Percentiles rank a stretch among this genome's conserved stretches.
These are phyloP conservation scores for Chaenogobius annularis DNA, from an alignment of 2,113 vertebrate genomes.

Conservation along the genomic window DNA sequence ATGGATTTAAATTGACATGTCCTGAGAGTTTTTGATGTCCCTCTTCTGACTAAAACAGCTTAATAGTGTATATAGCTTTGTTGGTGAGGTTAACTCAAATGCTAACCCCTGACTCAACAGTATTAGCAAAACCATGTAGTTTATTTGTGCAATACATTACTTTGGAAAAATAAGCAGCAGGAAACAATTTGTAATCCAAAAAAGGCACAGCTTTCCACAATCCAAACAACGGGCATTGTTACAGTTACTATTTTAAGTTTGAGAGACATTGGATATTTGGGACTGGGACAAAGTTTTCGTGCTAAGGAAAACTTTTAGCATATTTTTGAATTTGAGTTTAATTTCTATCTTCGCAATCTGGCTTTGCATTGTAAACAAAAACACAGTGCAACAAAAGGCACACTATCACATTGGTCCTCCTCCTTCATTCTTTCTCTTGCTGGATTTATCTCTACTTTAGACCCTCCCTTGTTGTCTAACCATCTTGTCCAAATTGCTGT, in stretches of 20 bases:
- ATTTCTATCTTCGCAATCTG: slow-evolving; percentile 4
- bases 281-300: too few relatives aligned
- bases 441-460: slow-evolving; percentile 16
- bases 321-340: too few relatives aligned
- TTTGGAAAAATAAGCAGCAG: too few relatives aligned
- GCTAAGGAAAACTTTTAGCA: too few relatives aligned
- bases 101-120: not conserved
- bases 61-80: not conserved
- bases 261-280: too few relatives aligned
- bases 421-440: slow-evolving; percentile 11
- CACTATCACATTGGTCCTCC: slow-evolving; percentile 31
- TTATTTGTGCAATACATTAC: too few relatives aligned
- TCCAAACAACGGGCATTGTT: too few relatives aligned
- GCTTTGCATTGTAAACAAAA: slow-evolving; percentile 18
- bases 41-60: not conserved
- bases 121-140: not conserved
- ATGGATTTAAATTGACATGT: slow-evolving; percentile 38
- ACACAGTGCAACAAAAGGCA: slow-evolving; percentile 29
- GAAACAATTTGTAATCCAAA: too few relatives aligned
- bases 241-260: too few relatives aligned
- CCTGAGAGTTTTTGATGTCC: not conserved
- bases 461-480: slow-evolving; percentile 20
- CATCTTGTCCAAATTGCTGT: slow-evolving; percentile 29
- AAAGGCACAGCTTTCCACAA: too few relatives aligned
- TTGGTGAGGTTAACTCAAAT: not conserved